Evolutionary conservation across 2,888 invertebrate species (phyloP).

Genomic region (Drosophila cognata): DNA sequence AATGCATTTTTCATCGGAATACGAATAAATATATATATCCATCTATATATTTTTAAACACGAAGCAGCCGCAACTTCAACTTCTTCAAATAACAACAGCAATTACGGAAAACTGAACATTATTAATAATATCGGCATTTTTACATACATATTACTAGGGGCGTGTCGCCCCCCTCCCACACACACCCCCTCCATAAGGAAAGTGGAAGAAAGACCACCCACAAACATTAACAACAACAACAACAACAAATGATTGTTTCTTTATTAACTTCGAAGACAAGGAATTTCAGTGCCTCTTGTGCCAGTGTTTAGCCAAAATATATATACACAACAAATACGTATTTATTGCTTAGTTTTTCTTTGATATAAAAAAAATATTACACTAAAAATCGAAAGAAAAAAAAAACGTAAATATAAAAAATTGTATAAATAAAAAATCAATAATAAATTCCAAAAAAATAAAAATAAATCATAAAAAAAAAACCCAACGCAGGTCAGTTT

Average conservation of each 20-base stretch:
- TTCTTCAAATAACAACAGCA: slow-evolving; percentile 30
- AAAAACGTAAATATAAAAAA: slow-evolving; percentile 7
- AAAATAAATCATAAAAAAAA: slow-evolving; percentile 10
- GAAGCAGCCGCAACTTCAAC: slow-evolving; percentile 53
- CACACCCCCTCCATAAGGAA: slow-evolving; percentile 2
- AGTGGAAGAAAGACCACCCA: slow-evolving; percentile 43
- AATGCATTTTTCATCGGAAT: slow-evolving; percentile 75
- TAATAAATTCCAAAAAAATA: slow-evolving; percentile 16
- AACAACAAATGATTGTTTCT: slow-evolving; percentile 60
- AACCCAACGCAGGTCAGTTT: slow-evolving; percentile 39
- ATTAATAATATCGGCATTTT: slow-evolving; percentile 73
- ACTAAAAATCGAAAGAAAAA: slow-evolving; percentile 53
- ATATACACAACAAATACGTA: slow-evolving; percentile 79
- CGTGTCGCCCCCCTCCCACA: slow-evolving; percentile 20
- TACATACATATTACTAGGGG: slow-evolving; percentile 56
- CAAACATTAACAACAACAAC: slow-evolving; percentile 18
- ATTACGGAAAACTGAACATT: slow-evolving; percentile 52
- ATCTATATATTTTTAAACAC: slow-evolving; percentile 39
- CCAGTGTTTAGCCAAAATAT: slow-evolving; percentile 82
- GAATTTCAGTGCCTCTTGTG: slow-evolving; percentile 82
- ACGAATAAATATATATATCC: slow-evolving; percentile 44
- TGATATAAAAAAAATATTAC: slow-evolving; percentile 67
- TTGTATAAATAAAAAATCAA: slow-evolving; percentile 26
- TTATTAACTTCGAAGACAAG: slow-evolving; percentile 80
- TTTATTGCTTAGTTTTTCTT: slow-evolving; percentile 82